Evolutionary conservation across 2,113 vertebrate genomes (phyloP).

Genomic region (Naja naja): DNA sequence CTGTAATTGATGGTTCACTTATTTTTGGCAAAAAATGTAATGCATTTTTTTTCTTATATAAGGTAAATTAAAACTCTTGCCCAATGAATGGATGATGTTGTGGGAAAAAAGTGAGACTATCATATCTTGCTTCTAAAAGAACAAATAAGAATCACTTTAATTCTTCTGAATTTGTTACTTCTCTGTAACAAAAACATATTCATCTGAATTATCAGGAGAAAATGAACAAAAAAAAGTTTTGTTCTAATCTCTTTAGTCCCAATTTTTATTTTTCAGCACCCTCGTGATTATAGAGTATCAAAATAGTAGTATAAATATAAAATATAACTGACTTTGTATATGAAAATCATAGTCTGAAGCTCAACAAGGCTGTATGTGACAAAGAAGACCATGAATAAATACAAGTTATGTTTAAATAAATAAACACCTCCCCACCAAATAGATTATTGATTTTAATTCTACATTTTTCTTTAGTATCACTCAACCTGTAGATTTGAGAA

Average conservation of each 20-base stretch:
- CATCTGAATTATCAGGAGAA: conserved; percentile 39
- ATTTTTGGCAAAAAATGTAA: conserved; percentile 77
- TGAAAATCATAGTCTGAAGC: background rate
- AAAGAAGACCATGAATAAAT: background rate
- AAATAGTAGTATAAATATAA: background rate
- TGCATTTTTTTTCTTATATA: conserved; percentile 71
- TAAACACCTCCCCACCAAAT: background rate
- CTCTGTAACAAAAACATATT: conserved; percentile 51
- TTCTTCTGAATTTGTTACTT: conserved; percentile 54
- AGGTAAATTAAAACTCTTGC: conserved; percentile 74
- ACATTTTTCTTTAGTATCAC: background rate
- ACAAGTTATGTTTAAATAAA: background rate
- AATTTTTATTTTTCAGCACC: conserved; percentile 32
- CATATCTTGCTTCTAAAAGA: conserved; percentile 67
- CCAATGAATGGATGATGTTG: conserved; percentile 70
- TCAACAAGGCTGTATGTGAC: background rate
- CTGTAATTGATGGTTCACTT: conserved; percentile 82
- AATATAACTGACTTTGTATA: background rate
- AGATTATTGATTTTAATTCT: background rate
- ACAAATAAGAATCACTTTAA: conserved; percentile 67
- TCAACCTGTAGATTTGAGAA: background rate
- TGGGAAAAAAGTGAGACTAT: conserved; percentile 56
- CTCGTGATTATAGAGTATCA: background rate
- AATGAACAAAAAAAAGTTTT: conserved; percentile 32
- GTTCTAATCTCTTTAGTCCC: background rate